Evolutionary conservation across 2,888 invertebrate genomes (phyloP), one percentile per base, ranked within the genome.

Genomic region (Salpingus planirostris): DNA sequence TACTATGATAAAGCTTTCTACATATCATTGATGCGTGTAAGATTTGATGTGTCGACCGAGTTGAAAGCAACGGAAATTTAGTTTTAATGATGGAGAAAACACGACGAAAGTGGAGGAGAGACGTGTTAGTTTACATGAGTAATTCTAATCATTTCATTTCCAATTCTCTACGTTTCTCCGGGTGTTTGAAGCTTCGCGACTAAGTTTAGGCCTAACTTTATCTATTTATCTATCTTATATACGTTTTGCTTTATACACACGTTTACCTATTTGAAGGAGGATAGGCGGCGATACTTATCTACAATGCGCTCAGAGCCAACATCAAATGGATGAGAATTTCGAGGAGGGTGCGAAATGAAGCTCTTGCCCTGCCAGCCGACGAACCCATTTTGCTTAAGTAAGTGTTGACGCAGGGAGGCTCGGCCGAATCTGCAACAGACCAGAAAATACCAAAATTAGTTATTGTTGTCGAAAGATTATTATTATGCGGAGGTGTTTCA

Each of bases 361-460:
- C 18, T 27, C 38, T 28, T 18, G 34, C 22, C 25, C 40, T 24
- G 14, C 35, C 37, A 6, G 50, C 38, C 30, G 52, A 46, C 13
- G 57, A 55, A 21, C 49, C 49, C 34, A 53, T 56, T 43, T 55
- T 57, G 44, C 57, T 55, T 34, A 55, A 43, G 49, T 57, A 57
- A 18, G 57, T 56, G 45, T 57, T 56, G 36, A 57, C 57, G 42
- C 64, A 64, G 7, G 64, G 64, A 14, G 58, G 50, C 38, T 63
- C 62, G 10, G 56, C 59, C 25, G 57, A 54, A 49, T 57, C 64
- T 64, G 54, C 11, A 62, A 60, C 45, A 47, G 49, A 42, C 18
- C 5, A 18, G 18, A n/a, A n/a, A n/a, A n/a, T n/a, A n/a, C n/a
- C n/a, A n/a, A n/a, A n/a, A n/a, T n/a, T n/a, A n/a, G n/a, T n/a